These are phyloP conservation scores for Xestia ashworthii DNA, from an alignment of 2,888 invertebrate species.

Conservation along the genomic window DNA sequence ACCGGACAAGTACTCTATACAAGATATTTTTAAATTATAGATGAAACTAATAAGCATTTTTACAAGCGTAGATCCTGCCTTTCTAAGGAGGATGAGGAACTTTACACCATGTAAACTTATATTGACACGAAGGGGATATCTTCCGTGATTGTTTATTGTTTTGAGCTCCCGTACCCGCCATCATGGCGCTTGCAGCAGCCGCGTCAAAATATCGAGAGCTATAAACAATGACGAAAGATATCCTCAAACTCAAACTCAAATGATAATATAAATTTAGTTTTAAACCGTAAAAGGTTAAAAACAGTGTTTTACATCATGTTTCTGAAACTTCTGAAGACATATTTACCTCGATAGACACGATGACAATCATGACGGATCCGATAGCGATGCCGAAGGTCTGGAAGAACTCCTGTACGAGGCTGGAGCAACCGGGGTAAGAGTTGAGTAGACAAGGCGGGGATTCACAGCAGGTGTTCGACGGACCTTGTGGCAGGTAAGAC, in stretches of 20 bases:
- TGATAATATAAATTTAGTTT: no score
- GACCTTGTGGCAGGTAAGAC: constrained; percentile 76
- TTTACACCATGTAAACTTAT: no score
- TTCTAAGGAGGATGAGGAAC: not conserved
- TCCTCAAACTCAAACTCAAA: no score
- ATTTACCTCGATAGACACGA: constrained; percentile 92
- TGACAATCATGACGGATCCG: constrained; percentile 91
- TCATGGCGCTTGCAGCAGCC: no score
- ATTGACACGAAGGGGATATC: no score
- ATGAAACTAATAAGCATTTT: not conserved
- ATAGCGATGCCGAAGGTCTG: constrained; percentile 87
- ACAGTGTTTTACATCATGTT: no score
- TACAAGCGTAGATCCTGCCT: not conserved
- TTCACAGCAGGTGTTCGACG: constrained; percentile 87
- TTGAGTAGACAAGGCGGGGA: constrained; percentile 73
- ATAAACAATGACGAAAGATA: no score
- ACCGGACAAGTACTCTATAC: no score
- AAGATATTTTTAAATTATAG: not conserved
- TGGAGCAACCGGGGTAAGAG: constrained; percentile 88
- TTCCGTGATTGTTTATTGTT: no score
- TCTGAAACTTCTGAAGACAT: not conserved
- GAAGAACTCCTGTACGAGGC: constrained; percentile 81
- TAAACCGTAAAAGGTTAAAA: no score
- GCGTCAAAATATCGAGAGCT: no score
- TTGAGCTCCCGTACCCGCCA: no score